Evolutionary conservation across 2,888 invertebrate species (phyloP).

Genomic region (Clivina fossor): DNA sequence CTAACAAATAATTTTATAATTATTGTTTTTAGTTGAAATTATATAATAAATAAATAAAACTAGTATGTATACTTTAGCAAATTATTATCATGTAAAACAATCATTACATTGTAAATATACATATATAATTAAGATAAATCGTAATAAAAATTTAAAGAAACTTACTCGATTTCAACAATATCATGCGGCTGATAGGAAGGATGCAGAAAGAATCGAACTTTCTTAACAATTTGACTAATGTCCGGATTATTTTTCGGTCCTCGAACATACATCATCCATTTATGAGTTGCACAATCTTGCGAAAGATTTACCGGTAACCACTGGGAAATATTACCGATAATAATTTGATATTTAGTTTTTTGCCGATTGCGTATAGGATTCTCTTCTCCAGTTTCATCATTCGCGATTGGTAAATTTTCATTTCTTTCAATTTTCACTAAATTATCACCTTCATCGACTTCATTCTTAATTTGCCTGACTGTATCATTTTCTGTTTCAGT

Average conservation of each 20-base stretch:
- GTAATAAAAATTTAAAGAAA: slow-evolving; percentile 40
- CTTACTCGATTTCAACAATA: slow-evolving; percentile 74
- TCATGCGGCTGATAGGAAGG: slow-evolving; percentile 87
- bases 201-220: slow-evolving; percentile 79
- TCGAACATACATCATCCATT: slow-evolving; percentile 88
- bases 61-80: slow-evolving; percentile 1
- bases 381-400: slow-evolving; percentile 28
- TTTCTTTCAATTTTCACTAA: not conserved
- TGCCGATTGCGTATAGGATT: slow-evolving; percentile 45
- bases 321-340: slow-evolving; percentile 78
- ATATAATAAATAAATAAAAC: slow-evolving; percentile 21
- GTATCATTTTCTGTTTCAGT: slow-evolving; percentile 42
- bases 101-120: slow-evolving; percentile 8
- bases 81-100: too few species aligned
- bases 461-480: not conserved
- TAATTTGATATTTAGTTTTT: slow-evolving; percentile 50
- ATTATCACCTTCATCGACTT: not conserved
- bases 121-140: slow-evolving; percentile 7
- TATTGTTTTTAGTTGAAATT: too few species aligned
- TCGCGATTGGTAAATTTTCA: not conserved
- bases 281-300: slow-evolving; percentile 75
- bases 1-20: too few species aligned
- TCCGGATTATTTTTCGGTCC: slow-evolving; percentile 64
- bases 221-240: slow-evolving; percentile 66
- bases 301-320: slow-evolving; percentile 72